These are phyloP conservation scores for Scaptomyza cyrtandrae DNA, from an alignment of 2,888 invertebrate genomes.

Conservation along the genomic window DNA sequence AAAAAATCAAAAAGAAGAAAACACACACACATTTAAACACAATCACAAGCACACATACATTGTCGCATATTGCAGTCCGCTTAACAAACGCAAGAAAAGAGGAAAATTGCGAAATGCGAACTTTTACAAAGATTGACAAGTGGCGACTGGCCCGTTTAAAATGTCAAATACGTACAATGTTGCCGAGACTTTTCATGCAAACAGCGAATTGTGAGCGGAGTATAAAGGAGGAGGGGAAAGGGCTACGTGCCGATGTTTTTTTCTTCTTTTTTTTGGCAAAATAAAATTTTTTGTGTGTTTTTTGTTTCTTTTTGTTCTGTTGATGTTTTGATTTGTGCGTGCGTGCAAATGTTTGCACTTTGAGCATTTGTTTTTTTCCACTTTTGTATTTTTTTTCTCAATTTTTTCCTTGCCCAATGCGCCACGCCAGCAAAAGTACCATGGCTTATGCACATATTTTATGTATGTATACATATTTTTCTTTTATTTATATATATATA, in stretches of 20 bases:
- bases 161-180: conserved; percentile 78
- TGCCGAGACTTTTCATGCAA: conserved; percentile 72
- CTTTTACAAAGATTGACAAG: conserved; percentile 78
- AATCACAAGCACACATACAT: conserved; percentile 12
- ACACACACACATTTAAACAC: conserved; percentile 16
- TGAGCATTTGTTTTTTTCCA: conserved; percentile 60
- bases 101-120: conserved; percentile 76
- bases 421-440: not conserved
- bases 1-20: conserved; percentile 31
- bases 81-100: conserved; percentile 46
- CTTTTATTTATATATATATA: conserved; percentile 15
- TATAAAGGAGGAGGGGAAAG: not conserved
- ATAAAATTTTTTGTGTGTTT: conserved; percentile 23
- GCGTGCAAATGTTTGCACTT: conserved; percentile 78
- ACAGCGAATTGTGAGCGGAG: conserved; percentile 23
- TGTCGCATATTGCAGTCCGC: conserved; percentile 32
- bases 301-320: conserved; percentile 59
- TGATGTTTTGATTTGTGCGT: conserved; percentile 78
- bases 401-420: conserved; percentile 11
- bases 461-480: conserved; percentile 13
- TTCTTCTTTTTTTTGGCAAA: conserved; percentile 52
- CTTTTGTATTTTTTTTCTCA: conserved; percentile 16
- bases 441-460: conserved; percentile 5
- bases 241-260: conserved; percentile 54
- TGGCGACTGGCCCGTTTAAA: conserved; percentile 78